Percentiles rank a stretch among this genome's conserved stretches.
These are phyloP conservation scores for Hemicordylus capensis DNA, from an alignment of 2,113 vertebrate species.

Conservation along the genomic window DNA sequence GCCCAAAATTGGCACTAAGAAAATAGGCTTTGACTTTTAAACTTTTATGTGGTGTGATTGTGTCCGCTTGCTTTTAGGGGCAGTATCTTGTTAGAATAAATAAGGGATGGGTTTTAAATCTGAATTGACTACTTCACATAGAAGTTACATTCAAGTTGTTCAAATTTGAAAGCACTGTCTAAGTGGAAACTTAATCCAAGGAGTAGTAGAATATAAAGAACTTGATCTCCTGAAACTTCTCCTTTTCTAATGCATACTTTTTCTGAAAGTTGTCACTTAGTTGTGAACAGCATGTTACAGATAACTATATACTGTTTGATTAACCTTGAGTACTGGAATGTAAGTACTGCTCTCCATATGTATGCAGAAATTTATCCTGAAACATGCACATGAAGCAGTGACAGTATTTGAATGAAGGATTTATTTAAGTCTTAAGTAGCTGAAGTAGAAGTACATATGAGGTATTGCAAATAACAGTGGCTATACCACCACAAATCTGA, in stretches of 20 bases:
- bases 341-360: slow-evolving; percentile 11
- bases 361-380: slow-evolving; percentile 4
- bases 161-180: slow-evolving; percentile 18
- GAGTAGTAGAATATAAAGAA: slow-evolving; percentile 7
- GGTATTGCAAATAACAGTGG: neutral
- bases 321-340: neutral
- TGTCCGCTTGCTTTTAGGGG: slow-evolving; percentile 18
- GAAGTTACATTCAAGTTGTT: neutral
- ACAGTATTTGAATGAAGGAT: neutral
- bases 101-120: neutral
- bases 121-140: slow-evolving; percentile 18
- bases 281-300: slow-evolving; percentile 33
- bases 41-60: slow-evolving; percentile 10
- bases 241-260: neutral
- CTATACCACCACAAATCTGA: slow-evolving; percentile 10
- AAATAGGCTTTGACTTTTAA: slow-evolving; percentile 17
- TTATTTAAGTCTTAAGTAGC: slow-evolving; percentile 21
- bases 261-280: neutral
- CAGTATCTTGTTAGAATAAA: slow-evolving; percentile 23
- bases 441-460: slow-evolving; percentile 2
- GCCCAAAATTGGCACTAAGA: slow-evolving; percentile 8
- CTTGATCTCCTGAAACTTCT: slow-evolving; percentile 16
- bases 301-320: neutral
- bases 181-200: neutral
- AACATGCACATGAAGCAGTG: neutral